phyloP scores from a whole-genome alignment of 2,888 invertebrate species.

The Iselma pallidipennis region DNA sequence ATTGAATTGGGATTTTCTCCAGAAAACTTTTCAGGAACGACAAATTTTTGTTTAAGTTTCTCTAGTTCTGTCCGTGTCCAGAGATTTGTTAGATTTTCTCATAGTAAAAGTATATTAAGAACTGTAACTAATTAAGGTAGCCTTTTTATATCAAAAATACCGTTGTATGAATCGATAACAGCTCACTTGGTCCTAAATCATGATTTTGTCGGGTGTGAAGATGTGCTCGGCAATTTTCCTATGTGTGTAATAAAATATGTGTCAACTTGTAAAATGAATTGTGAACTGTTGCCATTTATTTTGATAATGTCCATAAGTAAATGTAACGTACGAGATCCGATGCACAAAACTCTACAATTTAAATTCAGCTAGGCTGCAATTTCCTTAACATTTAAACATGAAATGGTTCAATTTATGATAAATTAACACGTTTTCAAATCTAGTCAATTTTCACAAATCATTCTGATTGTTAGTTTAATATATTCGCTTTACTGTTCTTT shows the following conservation, averaged over 20 bases:
- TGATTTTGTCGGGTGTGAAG: conserved; percentile 16
- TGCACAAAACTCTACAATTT: neutral
- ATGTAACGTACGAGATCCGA: conserved; percentile 28
- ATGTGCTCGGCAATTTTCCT: conserved; percentile 15
- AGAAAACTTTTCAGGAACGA: neutral
- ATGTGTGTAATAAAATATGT: conserved; percentile 27
- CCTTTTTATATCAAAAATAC: neutral
- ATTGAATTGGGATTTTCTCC: neutral
- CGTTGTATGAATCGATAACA: conserved; percentile 12
- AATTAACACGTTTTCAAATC: no score
- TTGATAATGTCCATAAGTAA: conserved; percentile 35
- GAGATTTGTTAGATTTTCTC: neutral
- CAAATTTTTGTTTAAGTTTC: neutral
- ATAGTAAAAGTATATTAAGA: no score
- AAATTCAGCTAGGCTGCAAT: no score
- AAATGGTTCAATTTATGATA: no score
- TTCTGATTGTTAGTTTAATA: neutral
- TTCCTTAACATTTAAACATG: no score
- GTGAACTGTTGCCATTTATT: conserved; percentile 32
- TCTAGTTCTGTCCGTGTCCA: neutral
- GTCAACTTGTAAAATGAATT: conserved; percentile 32
- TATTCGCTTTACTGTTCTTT: neutral
- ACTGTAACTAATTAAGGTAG: neutral
- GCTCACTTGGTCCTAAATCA: conserved; percentile 18
- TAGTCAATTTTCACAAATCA: neutral